Base-by-base conservation (phyloP, 2,888 invertebrate genomes). In the Thysanoteuthis rhombus region DNA sequence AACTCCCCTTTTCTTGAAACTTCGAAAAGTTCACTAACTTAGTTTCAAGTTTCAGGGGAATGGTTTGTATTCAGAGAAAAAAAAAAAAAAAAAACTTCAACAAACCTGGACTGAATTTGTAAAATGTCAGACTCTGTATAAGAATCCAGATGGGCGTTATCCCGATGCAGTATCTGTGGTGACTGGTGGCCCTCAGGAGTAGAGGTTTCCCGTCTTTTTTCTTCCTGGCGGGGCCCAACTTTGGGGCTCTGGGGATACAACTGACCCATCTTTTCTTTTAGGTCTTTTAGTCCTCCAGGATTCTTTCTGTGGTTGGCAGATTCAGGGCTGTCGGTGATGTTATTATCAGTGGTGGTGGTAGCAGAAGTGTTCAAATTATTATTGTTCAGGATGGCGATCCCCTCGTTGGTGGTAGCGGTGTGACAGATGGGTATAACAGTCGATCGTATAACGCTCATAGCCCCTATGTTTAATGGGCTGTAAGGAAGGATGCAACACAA, bases 341-440 rank as follows among this genome's bases (percentile, higher is more conserved):
- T 40, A 40, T 39, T 90, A 22, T 32, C 38, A 39, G 36, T 75
- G 12, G 75, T n/a, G 16, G 16, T 75, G n/a, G 75, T 12, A n/a
- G 75, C 75, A 75, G 75, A n/a, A n/a, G 75, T 75, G n/a, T 75
- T n/a, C 75, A 75, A 36, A 12, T n/a, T 75, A 36, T 75, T 75
- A n/a, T 75, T 36, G 19, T 75, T 75, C 36, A 75, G 12, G 10
- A 75, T 12, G 12, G 75, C 75, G 19, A 75, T 75, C 75, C 75
- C 75, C 12, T 75, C 75, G n/a, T 75, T 75, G 6, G 92, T 45
- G 25, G 40, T 90, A 10, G 90, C 90, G 3, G 39, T 40, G 32
- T 40, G 25, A 45, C 92, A 92, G n/a, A 92, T 92, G 32, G 92
- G 92, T 36, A 92, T 45, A n/a, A 92, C 92, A 40, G 92, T 92